Percentiles rank a stretch among this genome's conserved stretches.
Evolutionary conservation across 2,113 vertebrate genomes (phyloP).

Genomic region (Catharus fuscescens): DNA sequence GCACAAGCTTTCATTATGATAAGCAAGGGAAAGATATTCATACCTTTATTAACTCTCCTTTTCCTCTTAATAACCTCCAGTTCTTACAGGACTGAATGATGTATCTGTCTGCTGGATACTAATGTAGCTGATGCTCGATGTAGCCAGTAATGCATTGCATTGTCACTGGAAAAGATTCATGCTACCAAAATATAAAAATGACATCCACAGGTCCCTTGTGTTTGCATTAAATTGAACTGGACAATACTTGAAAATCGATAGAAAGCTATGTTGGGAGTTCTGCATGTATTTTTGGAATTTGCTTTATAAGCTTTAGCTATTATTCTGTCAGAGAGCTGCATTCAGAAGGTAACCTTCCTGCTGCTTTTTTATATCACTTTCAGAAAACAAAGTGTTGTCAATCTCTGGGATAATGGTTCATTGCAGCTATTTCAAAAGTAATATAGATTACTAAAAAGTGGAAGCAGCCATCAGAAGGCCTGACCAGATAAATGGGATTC

Average conservation of each 20-base stretch:
- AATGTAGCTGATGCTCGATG: neutral
- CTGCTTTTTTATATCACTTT: neutral
- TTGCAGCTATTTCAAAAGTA: conserved; percentile 25
- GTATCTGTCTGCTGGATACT: neutral
- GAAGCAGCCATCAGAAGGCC: conserved; percentile 17
- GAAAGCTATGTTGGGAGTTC: neutral
- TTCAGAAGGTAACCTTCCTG: conserved; percentile 1
- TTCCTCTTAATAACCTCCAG: neutral
- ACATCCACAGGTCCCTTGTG: neutral
- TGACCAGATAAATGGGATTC: conserved; percentile 27
- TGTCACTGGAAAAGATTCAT: neutral
- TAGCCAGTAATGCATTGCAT: neutral
- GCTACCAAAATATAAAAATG: neutral
- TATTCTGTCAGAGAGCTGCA: neutral
- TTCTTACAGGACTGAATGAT: neutral
- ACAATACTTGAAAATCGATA: neutral
- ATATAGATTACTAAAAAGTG: conserved; percentile 25
- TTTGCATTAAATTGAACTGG: neutral
- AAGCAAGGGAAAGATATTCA: neutral
- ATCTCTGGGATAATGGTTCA: conserved; percentile 11
- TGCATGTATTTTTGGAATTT: conserved; percentile 37
- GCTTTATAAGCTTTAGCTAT: conserved; percentile 12
- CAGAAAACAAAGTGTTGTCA: conserved; percentile 40
- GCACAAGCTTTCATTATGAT: neutral
- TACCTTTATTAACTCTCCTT: neutral